phyloP scores from a whole-genome alignment of 2,113 vertebrate species.

The Pionites leucogaster region DNA sequence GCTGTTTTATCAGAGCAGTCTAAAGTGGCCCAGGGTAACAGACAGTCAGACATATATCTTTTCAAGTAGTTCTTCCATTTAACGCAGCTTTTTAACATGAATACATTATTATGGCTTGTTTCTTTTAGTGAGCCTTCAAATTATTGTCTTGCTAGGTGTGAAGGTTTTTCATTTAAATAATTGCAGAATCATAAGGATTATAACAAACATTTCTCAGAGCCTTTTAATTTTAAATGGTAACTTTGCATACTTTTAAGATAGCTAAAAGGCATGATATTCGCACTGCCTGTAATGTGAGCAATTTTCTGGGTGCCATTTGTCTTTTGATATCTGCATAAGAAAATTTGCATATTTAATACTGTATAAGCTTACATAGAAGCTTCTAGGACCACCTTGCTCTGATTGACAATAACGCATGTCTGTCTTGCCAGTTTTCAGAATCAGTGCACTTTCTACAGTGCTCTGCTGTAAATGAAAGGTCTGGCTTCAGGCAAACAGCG shows the following conservation, averaged over 20 bases:
- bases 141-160: background rate
- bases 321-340: background rate
- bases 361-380: background rate
- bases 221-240: background rate
- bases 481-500: background rate
- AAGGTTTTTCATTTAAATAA: background rate
- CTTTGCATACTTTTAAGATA: background rate
- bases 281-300: background rate
- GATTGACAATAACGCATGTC: background rate
- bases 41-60: background rate
- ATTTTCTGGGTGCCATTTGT: background rate
- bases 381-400: background rate
- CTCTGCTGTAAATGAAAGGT: background rate
- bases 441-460: background rate
- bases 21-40: background rate
- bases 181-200: background rate
- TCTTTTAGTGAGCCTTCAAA: background rate
- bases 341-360: background rate
- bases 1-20: background rate
- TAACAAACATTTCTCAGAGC: background rate
- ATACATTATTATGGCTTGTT: background rate
- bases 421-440: background rate
- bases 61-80: background rate
- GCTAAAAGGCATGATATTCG: background rate
- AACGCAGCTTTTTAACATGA: background rate